Evolutionary conservation across 2,113 vertebrate species (phyloP), one percentile per base, ranked within the genome.

Genomic region (Festucalex cinctus): DNA sequence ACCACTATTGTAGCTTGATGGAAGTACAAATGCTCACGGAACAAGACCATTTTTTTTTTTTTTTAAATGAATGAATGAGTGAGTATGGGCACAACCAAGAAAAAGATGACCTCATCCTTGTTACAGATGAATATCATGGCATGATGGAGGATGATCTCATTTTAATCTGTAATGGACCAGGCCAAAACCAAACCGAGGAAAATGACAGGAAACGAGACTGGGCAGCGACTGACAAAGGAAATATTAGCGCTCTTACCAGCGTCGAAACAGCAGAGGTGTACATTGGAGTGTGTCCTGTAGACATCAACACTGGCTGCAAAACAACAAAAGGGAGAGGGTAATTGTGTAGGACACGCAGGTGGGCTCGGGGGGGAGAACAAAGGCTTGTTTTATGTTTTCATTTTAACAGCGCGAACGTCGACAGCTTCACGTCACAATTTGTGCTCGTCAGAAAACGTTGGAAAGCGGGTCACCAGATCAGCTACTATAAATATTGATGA

Each of bases 271-370:
- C 91, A 0, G 92, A 93, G 74, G 92, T 92, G 90, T 92, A 93
- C 88, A 92, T 87, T 78, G 92, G 92, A 71, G 91, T 92, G 85
- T 92, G 92, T 84, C 92, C 91, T 13, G 91, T 83, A 56, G 91
- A 92, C 88, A 93, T 90, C 88, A 92, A 85, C 84, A 93, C 91
- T 79, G 92, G 92, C 91, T 92, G 92, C 60, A 90, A 90, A 88
- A 91, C 82, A 89, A 88, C 80, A 91, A 75, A 81, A 86, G 84
- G 80, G 70, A 87, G 74, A 89, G 74, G 80, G 73, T 90, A 65
- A 90, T 68, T 86, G 71, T 84, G 78, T 59, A 28, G 61, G 63
- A 46, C 70, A 53, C 69, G 75, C 46, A 1, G 75, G 80, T 8
- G 68, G 7, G 66, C 35, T 63, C 66, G 54, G 70, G 37, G n/a